These are phyloP conservation scores for Artibeus lituratus DNA, from an alignment of 2,797 vertebrate species.

Conservation along the genomic window DNA sequence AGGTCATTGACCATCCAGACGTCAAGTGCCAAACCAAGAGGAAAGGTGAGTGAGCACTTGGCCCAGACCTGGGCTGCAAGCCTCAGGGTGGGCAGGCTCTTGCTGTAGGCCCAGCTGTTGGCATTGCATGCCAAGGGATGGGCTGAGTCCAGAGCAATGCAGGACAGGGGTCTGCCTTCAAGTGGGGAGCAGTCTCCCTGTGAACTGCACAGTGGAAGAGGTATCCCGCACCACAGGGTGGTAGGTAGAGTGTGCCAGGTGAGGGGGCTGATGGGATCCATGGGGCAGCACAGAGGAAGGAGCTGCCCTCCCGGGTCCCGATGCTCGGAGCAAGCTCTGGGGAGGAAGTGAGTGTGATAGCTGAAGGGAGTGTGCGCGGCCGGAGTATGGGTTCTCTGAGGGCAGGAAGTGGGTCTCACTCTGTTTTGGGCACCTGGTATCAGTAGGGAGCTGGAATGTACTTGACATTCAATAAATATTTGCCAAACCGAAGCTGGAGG, in stretches of 20 bases:
- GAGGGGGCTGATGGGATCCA: background rate
- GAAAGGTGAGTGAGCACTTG: conserved; percentile 87
- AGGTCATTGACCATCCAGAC: conserved; percentile 98
- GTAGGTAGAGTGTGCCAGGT: background rate
- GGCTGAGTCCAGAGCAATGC: background rate
- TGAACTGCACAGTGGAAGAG: background rate
- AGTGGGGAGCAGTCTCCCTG: background rate
- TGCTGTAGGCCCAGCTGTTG: background rate
- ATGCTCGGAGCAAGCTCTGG: background rate
- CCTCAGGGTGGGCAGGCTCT: background rate
- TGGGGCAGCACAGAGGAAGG: background rate
- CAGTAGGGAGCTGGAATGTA: background rate
- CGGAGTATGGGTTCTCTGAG: background rate
- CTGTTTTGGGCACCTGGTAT: background rate
- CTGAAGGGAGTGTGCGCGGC: background rate
- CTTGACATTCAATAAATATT: background rate
- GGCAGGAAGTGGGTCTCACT: background rate
- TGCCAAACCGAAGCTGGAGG: background rate
- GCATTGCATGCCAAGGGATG: background rate
- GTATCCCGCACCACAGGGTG: background rate
- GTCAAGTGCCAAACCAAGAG: conserved; percentile 97
- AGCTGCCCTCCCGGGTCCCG: background rate
- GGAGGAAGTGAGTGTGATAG: background rate
- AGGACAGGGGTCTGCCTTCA: background rate
- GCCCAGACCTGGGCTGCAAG: background rate